Base-by-base conservation (phyloP, 2,113 vertebrate genomes). In the Natator depressus region DNA sequence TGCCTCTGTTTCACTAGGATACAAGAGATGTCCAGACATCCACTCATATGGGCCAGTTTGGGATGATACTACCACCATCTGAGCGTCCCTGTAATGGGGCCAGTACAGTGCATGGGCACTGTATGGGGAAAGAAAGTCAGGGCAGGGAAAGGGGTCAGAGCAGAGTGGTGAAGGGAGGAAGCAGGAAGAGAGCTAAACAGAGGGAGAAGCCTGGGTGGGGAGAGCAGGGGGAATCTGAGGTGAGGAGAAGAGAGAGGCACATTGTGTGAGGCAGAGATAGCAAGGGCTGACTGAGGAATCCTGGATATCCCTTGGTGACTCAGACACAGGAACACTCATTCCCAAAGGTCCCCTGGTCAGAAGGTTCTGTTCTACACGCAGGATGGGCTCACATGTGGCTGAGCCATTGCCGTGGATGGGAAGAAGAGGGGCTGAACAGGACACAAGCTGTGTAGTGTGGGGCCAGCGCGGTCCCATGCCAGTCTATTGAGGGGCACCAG, bases 171-270 rank as follows among this genome's bases (percentile, higher is more conserved):
- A 55, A 17, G 27, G 22, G 2, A n/a, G 35, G 65, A 78, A 4
- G 12, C 0, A 82, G 57, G 5, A 55, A n/a, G 22, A 72, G 89
- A 62, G n/a, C 17, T 62, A 75, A 75, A 89, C 10, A 13, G 46
- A 75, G 49, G 24, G 82, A 82, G 19, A 4, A 9, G 69, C 59
- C 42, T 51, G 89, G n/a, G 20, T 80, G 49, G 2, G 65, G 76
- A 76, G 13, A 84, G 11, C 65, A 62, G 69, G 25, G 35, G 10
- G 3, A 46, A 54, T 19, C 24, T 4, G 35, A 11, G 6, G 38
- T 14, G 62, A 12, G 14, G 0, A 0, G 29, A 49, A 78, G 27
- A 17, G 8, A 59, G 10, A 6, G 54, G 27, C 17, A 57, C 54
- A 84, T 22, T 49, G 8, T 57, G 46, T 25, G 84, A 12, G 29